These are phyloP conservation scores for Dynastes maya DNA, from an alignment of 2,888 invertebrate species.

Conservation along the genomic window DNA sequence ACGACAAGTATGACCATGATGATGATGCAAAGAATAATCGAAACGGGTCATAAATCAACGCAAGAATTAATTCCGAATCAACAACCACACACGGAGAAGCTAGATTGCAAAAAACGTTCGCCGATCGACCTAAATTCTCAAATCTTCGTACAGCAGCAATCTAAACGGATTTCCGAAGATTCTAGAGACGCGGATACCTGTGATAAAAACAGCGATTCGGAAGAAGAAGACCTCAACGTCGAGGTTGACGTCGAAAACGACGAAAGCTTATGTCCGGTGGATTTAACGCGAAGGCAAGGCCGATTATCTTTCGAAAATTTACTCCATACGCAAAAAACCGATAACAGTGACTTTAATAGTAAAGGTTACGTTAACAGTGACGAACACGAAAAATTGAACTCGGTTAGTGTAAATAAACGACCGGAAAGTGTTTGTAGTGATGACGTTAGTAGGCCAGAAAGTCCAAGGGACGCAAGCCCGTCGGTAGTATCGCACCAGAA, in stretches of 20 bases:
- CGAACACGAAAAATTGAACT: slow-evolving; percentile 51
- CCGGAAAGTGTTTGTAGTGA: slow-evolving; percentile 72
- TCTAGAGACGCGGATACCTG: slow-evolving; percentile 67
- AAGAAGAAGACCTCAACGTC: slow-evolving; percentile 62
- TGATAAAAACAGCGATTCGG: slow-evolving; percentile 63
- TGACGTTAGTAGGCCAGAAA: slow-evolving; percentile 67
- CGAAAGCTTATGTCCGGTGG: slow-evolving; percentile 69
- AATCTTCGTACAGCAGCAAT: slow-evolving; percentile 65
- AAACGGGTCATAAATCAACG: slow-evolving; percentile 61
- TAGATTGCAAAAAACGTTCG: slow-evolving; percentile 60
- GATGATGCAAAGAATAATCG: slow-evolving; percentile 71
- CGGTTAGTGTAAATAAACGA: slow-evolving; percentile 59
- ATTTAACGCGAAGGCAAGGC: slow-evolving; percentile 68
- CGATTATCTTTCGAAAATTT: slow-evolving; percentile 63
- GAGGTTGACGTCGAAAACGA: slow-evolving; percentile 70
- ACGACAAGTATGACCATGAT: slow-evolving; percentile 70
- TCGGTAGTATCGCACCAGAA: slow-evolving; percentile 73
- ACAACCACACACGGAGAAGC: slow-evolving; percentile 52
- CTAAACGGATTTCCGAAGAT: slow-evolving; percentile 67
- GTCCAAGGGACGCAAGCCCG: slow-evolving; percentile 66
- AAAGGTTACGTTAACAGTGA: slow-evolving; percentile 45
- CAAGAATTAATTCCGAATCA: slow-evolving; percentile 55
- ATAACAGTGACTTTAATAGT: slow-evolving; percentile 61
- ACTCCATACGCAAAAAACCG: slow-evolving; percentile 62
- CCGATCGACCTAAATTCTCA: slow-evolving; percentile 60